Conservation (phyloP, 2,888 invertebrate genomes). For the Galerucella calmariensis region DNA sequence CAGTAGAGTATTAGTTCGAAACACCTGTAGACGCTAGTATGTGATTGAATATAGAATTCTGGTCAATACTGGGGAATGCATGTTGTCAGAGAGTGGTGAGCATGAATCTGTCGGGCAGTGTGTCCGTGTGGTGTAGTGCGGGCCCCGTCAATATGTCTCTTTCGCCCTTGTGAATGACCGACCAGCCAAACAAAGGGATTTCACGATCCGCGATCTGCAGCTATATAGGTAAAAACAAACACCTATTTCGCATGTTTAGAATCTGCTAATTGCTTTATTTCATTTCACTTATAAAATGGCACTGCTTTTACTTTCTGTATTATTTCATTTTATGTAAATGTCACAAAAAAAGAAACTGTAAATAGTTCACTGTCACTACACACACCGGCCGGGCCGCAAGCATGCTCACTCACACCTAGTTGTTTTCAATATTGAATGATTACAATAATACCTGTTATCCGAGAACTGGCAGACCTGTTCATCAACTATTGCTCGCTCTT, state of each 20-base stretch:
- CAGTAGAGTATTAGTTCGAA: conserved; percentile 67
- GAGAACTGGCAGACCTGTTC: conserved; percentile 64
- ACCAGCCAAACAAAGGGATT: conserved; percentile 54
- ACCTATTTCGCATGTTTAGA: conserved; percentile 43
- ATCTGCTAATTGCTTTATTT: conserved; percentile 20
- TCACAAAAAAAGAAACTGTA: conserved; percentile 35
- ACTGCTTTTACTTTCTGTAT: conserved; percentile 9
- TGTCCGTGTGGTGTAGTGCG: conserved; percentile 60
- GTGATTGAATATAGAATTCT: conserved; percentile 61
- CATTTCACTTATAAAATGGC: conserved; percentile 4
- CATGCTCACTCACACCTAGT: conserved; percentile 56
- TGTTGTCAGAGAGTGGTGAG: conserved; percentile 58
- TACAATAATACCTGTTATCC: conserved; percentile 65
- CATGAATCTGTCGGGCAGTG: conserved; percentile 59
- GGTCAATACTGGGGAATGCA: conserved; percentile 57
- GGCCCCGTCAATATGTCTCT: conserved; percentile 52
- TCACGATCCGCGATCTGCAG: conserved; percentile 48
- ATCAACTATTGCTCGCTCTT: conserved; percentile 64
- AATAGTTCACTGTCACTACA: conserved; percentile 37
- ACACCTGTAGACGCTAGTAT: conserved; percentile 67
- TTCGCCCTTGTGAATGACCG: conserved; percentile 50
- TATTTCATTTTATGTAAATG: conserved; percentile 20
- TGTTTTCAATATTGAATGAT: conserved; percentile 63
- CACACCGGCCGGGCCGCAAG: conserved; percentile 43
- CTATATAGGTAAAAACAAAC: conserved; percentile 52